A percentile compares a stretch with the other conserved stretches of the same genome.
phyloP scores from a whole-genome alignment of 64 coral and sea anemone genomes.

The Porites australiensis region DNA sequence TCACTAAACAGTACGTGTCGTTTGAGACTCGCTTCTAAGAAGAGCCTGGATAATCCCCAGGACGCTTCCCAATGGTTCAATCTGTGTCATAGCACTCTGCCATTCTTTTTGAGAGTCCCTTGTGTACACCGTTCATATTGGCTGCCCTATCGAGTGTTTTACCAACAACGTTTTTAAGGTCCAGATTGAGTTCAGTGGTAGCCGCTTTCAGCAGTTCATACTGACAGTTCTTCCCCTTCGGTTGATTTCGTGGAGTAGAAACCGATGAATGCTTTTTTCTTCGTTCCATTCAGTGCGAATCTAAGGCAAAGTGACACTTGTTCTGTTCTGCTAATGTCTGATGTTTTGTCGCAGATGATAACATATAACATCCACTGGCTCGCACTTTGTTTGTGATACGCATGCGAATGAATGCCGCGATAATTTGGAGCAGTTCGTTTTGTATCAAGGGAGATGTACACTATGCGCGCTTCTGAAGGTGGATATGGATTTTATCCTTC shows the following conservation, averaged over 20 bases:
- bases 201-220: too few species aligned
- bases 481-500: too few species aligned
- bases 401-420: too few species aligned
- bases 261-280: slow-evolving; percentile 6
- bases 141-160: slow-evolving; percentile 40
- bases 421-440: too few species aligned
- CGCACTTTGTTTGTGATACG: too few species aligned
- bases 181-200: not conserved
- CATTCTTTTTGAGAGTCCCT: slow-evolving; percentile 61
- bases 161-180: slow-evolving; percentile 47
- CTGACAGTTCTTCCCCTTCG: not conserved
- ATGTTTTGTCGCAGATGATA: too few species aligned
- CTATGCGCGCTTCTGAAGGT: too few species aligned
- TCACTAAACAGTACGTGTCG: not conserved
- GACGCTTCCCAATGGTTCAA: too few species aligned
- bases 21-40: too few species aligned
- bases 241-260: slow-evolving; percentile 1
- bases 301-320: slow-evolving; percentile 19
- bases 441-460: too few species aligned
- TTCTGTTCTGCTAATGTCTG: not conserved
- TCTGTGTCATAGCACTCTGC: slow-evolving; percentile 29
- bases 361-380: too few species aligned
- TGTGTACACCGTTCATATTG: slow-evolving; percentile 25
- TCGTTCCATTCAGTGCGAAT: not conserved
- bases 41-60: too few species aligned